A percentile compares a stretch with the other conserved stretches of the same genome.
phyloP scores from a whole-genome alignment of 2,113 vertebrate genomes.

The Uria lomvia region DNA sequence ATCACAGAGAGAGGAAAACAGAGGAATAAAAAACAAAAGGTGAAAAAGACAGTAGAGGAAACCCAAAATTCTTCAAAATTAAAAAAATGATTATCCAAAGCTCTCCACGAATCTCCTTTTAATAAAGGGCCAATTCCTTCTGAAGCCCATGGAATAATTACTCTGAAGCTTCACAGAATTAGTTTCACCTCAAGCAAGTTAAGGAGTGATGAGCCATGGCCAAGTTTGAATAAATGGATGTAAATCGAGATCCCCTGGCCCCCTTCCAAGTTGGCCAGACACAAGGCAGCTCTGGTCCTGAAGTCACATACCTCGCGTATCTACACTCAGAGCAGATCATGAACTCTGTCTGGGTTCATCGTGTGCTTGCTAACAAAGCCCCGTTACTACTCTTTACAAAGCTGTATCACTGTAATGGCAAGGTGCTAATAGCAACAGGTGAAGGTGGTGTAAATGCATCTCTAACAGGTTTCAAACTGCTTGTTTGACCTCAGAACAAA shows the following conservation, averaged over 20 bases:
- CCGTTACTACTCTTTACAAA: not conserved
- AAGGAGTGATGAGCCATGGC: not conserved
- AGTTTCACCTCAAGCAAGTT: slow-evolving; percentile 19
- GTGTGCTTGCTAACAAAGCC: not conserved
- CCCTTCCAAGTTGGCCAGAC: slow-evolving; percentile 31
- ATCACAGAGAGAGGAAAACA: not conserved
- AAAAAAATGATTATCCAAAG: not conserved
- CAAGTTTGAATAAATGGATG: not conserved
- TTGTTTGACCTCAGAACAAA: not conserved
- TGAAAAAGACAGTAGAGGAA: not conserved
- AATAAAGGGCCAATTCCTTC: not conserved
- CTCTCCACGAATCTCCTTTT: not conserved
- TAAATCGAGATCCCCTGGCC: slow-evolving; percentile 16
- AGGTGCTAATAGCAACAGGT: not conserved
- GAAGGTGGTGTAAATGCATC: not conserved
- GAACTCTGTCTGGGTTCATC: not conserved
- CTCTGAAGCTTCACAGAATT: not conserved
- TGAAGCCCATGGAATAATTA: not conserved
- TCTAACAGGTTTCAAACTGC: not conserved
- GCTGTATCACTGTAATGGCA: rapidly evolving
- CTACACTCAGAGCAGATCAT: not conserved
- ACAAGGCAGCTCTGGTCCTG: not conserved
- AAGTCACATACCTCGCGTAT: not conserved
- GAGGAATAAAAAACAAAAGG: not conserved
- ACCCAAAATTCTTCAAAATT: not conserved